Evolutionary conservation across 2,113 vertebrate species (phyloP), one percentile per base, ranked within the genome.

Genomic region (Takifugu flavidus): DNA sequence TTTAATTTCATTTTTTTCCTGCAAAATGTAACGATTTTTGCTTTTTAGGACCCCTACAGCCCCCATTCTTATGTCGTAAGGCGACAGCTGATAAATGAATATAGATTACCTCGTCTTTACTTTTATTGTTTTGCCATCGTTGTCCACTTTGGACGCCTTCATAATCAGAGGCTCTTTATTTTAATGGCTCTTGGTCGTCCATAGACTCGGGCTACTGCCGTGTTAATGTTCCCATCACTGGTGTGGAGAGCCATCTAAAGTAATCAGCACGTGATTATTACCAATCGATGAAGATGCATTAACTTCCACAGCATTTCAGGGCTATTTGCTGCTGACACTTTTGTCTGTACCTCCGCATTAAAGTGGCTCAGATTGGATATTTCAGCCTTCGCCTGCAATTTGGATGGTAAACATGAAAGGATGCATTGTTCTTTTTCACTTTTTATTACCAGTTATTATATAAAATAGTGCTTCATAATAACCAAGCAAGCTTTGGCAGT

Each of bases 171-270:
- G 44, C 11, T 14, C 44, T 45, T 13, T 31, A 20, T 31, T 45
- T 13, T 13, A 15, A 13, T 45, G 44, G 14, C 8, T 1, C 14
- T 13, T 45, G 44, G 43, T 3, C 43, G 10, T 45, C 14, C 4
- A 13, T 51, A 28, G 54, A 65, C 55, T 64, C 27, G 5, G n/a
- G 55, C 49, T 59, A 8, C 26, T 46, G 45, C 56, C 44, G 39
- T 72, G 26, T 51, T 10, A 49, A 20, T 52, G 25, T 5, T 2
- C 53, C 28, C 25, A 14, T 5, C 15, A 56, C 46, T 20, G 15
- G 8, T 20, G 6, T 56, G 13, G 42, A 20, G 15, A 56, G 20
- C 11, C 47, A 43, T 52, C 34, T 39, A 31, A 58, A 25, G 34
- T 25, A 63, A 31, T 59, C 44, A 31, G 39, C 34, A 6, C 45